These are phyloP conservation scores for Chymomyza costata DNA, from an alignment of 1,140 invertebrate genomes.

Conservation along the genomic window DNA sequence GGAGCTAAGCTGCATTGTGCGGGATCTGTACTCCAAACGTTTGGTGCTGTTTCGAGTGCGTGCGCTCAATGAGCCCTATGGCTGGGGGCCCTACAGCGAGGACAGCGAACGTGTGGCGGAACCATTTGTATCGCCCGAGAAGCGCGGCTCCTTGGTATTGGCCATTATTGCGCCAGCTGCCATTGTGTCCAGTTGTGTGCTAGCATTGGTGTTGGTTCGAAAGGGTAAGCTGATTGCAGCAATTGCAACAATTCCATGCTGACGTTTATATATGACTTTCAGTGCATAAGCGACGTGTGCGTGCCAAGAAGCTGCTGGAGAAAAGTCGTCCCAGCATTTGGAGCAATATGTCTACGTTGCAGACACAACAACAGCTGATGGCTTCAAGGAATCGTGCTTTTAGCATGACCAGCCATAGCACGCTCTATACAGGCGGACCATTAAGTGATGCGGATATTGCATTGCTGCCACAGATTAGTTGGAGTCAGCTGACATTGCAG, in stretches of 20 bases:
- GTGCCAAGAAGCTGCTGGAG: slow-evolving; percentile 64
- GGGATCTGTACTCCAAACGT: slow-evolving; percentile 81
- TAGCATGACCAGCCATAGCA: slow-evolving; percentile 85
- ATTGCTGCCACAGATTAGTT: slow-evolving; percentile 87
- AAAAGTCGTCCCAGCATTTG: slow-evolving; percentile 71
- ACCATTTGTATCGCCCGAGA: slow-evolving; percentile 61
- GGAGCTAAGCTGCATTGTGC: slow-evolving; percentile 86
- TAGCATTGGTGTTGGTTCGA: slow-evolving; percentile 76
- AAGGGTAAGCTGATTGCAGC: slow-evolving; percentile 55
- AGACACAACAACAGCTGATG: slow-evolving; percentile 80
- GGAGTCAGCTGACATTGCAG: slow-evolving; percentile 86
- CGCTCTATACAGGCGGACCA: slow-evolving; percentile 82
- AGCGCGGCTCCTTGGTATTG: slow-evolving; percentile 76
- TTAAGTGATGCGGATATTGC: slow-evolving; percentile 81
- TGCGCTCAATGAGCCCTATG: slow-evolving; percentile 84
- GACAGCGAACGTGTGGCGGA: slow-evolving; percentile 78
- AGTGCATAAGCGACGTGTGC: slow-evolving; percentile 53
- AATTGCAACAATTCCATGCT: too few relatives aligned
- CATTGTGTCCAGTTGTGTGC: slow-evolving; percentile 73
- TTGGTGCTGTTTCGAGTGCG: slow-evolving; percentile 84
- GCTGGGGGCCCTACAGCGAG: slow-evolving; percentile 84
- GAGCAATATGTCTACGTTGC: slow-evolving; percentile 90
- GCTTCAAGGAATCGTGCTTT: slow-evolving; percentile 83
- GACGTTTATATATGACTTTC: background rate
- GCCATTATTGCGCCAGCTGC: slow-evolving; percentile 78